Evolutionary conservation across 2,113 vertebrate species (phyloP), one percentile per base, ranked within the genome.

Genomic region (Gallinago media): DNA sequence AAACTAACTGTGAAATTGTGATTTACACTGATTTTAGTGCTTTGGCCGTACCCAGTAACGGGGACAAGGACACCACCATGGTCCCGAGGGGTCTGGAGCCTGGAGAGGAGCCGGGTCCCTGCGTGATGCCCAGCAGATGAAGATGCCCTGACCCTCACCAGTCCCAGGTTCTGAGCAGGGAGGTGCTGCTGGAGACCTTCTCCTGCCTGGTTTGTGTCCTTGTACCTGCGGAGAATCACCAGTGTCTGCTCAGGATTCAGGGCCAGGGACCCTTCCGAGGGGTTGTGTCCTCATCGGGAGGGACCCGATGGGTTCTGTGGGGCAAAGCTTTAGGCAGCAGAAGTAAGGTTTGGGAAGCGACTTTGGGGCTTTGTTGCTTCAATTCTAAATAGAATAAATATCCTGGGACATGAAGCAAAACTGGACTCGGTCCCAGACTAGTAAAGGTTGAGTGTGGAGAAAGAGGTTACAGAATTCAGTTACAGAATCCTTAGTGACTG

Each of bases 201-300:
- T 40, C 25, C 70, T 26, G 0, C 0, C 62, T 29, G 18, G 1
- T 52, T 23, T 47, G 32, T 31, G 23, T 44, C 49, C 32, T 15
- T 32, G 65, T 42, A 23, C 58, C 55, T 72, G 65, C 34, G 29
- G 65, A 19, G 65, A 5, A 47, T 16, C 38, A 8, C 4, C 36
- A 1, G 8, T 2, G 9, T 4, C 46, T 36, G 22, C 46, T 8
- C 6, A 0, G 5, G 31, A 2, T 2, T 18, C 3, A 0, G 2
- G 26, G 6, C 20, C 47, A 25, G n/a, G 12, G 18, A 3, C 23
- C 8, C 42, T 46, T 8, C 23, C 12, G 42, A 21, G 42, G 3
- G 42, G 26, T 0, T 18, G 7, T 8, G 31, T 12, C 26, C 26
- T 23, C 17, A 1, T 8, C 6, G 2, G 42, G 46, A 54, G 11